phyloP scores from a whole-genome alignment of 1,140 invertebrate species.

The Nixonia krombeini region DNA sequence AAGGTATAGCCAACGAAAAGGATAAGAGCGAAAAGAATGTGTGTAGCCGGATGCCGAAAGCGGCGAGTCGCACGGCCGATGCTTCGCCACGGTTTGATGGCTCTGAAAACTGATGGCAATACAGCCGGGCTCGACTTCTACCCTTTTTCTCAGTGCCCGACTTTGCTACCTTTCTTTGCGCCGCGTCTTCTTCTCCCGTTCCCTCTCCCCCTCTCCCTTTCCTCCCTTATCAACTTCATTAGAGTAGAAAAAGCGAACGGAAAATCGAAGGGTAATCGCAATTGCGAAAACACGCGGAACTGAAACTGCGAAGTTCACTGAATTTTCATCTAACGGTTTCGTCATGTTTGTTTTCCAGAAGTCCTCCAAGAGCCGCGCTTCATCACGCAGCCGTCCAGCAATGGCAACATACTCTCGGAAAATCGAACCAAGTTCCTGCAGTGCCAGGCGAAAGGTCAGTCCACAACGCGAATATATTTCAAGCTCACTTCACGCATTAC shows the following conservation, averaged over 20 bases:
- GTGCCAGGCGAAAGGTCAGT: slow-evolving; percentile 88
- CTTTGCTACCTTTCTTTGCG: background rate
- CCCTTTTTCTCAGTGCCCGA: slow-evolving; percentile 16
- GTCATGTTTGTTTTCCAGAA: slow-evolving; percentile 69
- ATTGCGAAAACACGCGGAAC: too few species aligned
- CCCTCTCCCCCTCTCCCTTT: too few species aligned
- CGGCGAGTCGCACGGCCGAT: slow-evolving; percentile 54
- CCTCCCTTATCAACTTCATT: too few species aligned
- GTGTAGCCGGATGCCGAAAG: slow-evolving; percentile 55
- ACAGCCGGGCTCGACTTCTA: slow-evolving; percentile 28
- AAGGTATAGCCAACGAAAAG: slow-evolving; percentile 52
- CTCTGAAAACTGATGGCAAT: slow-evolving; percentile 35
- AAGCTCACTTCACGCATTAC: slow-evolving; percentile 12
- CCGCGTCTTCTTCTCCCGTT: background rate
- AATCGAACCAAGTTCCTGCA: slow-evolving; percentile 91
- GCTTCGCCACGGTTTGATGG: slow-evolving; percentile 53
- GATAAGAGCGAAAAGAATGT: slow-evolving; percentile 59
- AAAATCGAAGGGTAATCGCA: too few species aligned
- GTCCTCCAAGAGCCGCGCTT: slow-evolving; percentile 85
- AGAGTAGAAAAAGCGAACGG: too few species aligned
- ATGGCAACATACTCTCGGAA: slow-evolving; percentile 87
- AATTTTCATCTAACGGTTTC: background rate
- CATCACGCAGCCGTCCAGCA: slow-evolving; percentile 84
- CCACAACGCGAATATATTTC: slow-evolving; percentile 27
- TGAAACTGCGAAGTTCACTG: too few species aligned